Percentiles rank a stretch among this genome's conserved stretches.
Evolutionary conservation across 2,797 vertebrate species (phyloP).

Genomic region (Stomatorhinus walkeri): DNA sequence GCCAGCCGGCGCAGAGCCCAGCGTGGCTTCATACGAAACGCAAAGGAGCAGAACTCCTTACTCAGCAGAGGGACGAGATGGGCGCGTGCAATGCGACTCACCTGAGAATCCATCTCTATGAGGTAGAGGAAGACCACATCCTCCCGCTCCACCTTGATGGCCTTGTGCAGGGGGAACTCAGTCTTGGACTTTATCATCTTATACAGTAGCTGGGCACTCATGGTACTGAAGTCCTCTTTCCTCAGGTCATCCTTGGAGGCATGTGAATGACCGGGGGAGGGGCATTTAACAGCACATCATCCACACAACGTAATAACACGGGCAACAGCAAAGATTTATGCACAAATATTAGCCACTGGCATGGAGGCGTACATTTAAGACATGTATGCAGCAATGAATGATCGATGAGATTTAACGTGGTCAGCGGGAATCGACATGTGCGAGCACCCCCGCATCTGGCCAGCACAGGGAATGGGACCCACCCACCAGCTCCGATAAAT

Average conservation of each 20-base stretch:
- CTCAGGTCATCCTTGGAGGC: constrained; percentile 79
- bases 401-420: neutral
- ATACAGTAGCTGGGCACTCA: constrained; percentile 91
- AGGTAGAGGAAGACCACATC: constrained; percentile 95
- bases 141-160: constrained; percentile 93
- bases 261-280: neutral
- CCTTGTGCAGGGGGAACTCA: constrained; percentile 91
- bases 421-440: neutral
- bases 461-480: neutral
- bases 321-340: neutral
- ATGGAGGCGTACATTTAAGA: neutral
- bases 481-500: neutral
- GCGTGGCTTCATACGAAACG: neutral
- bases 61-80: neutral
- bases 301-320: neutral
- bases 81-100: constrained; percentile 31
- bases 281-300: neutral
- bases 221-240: constrained; percentile 95
- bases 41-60: neutral
- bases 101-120: constrained; percentile 97
- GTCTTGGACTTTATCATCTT: constrained; percentile 99
- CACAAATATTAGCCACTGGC: neutral
- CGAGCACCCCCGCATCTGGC: neutral
- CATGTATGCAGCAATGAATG: neutral
- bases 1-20: neutral